Evolutionary conservation across 2,113 vertebrate species (phyloP), one percentile per base, ranked within the genome.

Genomic region (Seriola dumerili): DNA sequence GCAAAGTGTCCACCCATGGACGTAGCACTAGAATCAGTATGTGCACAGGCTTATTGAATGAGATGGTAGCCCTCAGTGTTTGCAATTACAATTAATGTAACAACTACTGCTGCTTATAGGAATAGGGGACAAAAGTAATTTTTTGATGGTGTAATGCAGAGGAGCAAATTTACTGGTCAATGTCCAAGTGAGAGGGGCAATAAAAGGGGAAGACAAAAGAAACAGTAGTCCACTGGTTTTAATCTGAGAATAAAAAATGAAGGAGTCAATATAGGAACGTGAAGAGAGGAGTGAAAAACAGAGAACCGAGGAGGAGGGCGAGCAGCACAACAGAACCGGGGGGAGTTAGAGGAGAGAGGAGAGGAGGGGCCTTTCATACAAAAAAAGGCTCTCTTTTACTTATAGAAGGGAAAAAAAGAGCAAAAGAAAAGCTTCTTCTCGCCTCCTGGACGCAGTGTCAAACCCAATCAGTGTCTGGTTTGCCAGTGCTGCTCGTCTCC

Each of bases 361-460:
- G 79, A 65, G 90, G 91, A 85, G 91, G 89, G 78, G 89, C 59
- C 66, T 73, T 86, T 90, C 81, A 86, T 67, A 88, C 78, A 76
- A 82, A 90, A 90, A 81, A 85, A 91, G 85, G 23, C 58, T 76
- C 78, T 91, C 75, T 91, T 78, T 89, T 91, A 84, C 84, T 87
- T 88, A 84, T 74, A 67, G 64, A 75, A 57, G 55, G 29, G n/a
- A 36, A 73, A 83, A 91, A 96, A 93, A 88, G 86, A 89, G 89
- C 85, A 90, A 88, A 83, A 93, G 91, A 94, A 94, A 94, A 88
- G 92, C 84, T 90, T 92, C 81, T 86, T 88, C 95, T 95, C 94
- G 87, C 95, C 95, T 96, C 96, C 96, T 96, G 96, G 96, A 96
- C 94, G 97, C 95, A 96, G 97, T 99, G 97, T 98, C 98, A 99